Percentiles rank a stretch among this genome's conserved stretches.
Evolutionary conservation across 2,113 vertebrate species (phyloP).

Genomic region (Sylvilagus bachmani): DNA sequence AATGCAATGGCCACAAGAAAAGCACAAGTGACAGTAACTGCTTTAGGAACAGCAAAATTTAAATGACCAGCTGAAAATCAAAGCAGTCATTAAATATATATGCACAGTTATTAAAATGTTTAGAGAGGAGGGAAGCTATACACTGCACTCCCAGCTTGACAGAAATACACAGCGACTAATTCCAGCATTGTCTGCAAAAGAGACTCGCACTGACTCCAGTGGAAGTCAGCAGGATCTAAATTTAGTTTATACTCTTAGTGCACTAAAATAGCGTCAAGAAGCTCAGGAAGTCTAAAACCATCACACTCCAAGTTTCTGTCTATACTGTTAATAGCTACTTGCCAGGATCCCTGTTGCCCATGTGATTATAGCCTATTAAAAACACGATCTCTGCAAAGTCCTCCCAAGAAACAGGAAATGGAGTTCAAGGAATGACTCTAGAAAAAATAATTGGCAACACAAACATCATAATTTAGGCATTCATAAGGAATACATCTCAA

Average conservation of each 20-base stretch:
- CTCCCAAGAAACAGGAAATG: conserved; percentile 44
- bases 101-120: conserved; percentile 31
- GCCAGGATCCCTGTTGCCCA: conserved; percentile 45
- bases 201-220: conserved; percentile 61
- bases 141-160: conserved; percentile 60
- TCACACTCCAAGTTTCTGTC: conserved; percentile 64
- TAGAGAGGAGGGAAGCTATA: conserved; percentile 57
- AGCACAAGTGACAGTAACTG: background rate
- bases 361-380: conserved; percentile 74
- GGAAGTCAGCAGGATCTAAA: conserved; percentile 81
- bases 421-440: conserved; percentile 57
- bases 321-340: conserved; percentile 71
- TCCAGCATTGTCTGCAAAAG: conserved; percentile 74
- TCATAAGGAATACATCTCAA: conserved; percentile 24
- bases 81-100: conserved; percentile 48
- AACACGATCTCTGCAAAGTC: conserved; percentile 57
- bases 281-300: conserved; percentile 73
- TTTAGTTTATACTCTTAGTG: conserved; percentile 81
- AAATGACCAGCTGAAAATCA: conserved; percentile 65
- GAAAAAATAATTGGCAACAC: conserved; percentile 56
- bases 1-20: background rate
- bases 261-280: conserved; percentile 82
- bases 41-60: conserved; percentile 44
- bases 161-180: conserved; percentile 75
- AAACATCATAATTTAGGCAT: conserved; percentile 14